A percentile compares a stretch with the other conserved stretches of the same genome.
phyloP scores from a whole-genome alignment of 2,888 invertebrate species.

The Habroteleia sp. region DNA sequence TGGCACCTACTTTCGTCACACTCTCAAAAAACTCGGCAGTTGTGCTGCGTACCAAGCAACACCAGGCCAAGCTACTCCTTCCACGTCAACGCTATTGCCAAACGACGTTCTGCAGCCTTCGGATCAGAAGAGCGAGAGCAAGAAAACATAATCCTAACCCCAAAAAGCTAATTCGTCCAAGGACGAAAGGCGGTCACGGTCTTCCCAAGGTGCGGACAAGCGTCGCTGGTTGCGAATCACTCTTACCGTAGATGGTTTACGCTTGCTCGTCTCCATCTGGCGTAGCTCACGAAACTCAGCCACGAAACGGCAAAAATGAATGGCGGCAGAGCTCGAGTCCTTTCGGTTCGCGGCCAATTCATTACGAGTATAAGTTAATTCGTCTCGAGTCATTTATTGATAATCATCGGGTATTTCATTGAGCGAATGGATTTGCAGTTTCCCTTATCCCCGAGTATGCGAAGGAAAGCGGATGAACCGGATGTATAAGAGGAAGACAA shows the following conservation, averaged over 20 bases:
- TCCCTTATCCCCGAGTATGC: constrained; percentile 37
- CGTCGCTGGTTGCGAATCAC: background rate
- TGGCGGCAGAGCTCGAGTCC: constrained; percentile 2
- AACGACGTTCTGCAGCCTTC: no score
- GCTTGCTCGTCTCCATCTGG: background rate
- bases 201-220: no score
- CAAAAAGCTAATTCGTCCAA: no score
- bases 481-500: constrained; percentile 54
- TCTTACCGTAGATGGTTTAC: background rate
- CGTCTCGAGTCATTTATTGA: constrained; percentile 53
- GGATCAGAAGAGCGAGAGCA: no score
- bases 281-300: background rate
- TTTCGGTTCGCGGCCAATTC: constrained; percentile 23
- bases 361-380: constrained; percentile 46
- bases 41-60: no score
- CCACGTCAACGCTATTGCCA: no score
- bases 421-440: constrained; percentile 59
- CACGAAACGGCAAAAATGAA: constrained; percentile 7
- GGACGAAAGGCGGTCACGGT: no score
- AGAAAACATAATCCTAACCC: no score
- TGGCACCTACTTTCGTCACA: no score
- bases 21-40: no score
- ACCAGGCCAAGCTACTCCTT: no score
- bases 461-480: constrained; percentile 58
- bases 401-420: constrained; percentile 61